Base-by-base conservation (phyloP, 2,888 invertebrate species). In the Prosopocoilus inquinatus region DNA sequence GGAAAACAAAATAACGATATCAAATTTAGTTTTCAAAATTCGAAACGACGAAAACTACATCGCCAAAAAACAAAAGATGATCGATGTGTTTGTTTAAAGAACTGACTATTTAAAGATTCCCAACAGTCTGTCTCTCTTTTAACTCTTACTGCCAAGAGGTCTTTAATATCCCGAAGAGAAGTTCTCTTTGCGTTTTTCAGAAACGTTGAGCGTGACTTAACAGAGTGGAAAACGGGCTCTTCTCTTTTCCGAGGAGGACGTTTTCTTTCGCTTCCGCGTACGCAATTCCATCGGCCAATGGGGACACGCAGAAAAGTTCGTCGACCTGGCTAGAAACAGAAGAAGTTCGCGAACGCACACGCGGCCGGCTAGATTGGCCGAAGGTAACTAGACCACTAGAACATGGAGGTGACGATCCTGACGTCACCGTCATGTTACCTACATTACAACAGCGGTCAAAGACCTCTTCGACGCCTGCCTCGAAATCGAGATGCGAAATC, bases 401-500 rank as follows among this genome's bases (percentile, higher is more conserved):
- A 75, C 72, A 75, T 74, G 70, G 70, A 75, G 75, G 75, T 75
- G 74, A 75, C 74, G 74, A 70, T 67, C 63, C 67, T 76, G 76
- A 75, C 76, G 76, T 76, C 75, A 75, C 72, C 64, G 66, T 70
- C 65, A 68, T 70, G 73, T 76, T 76, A 76, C 76, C 76, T 73
- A 74, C 72, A 74, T 74, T 70, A 66, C 70, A 66, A 57, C 50
- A 63, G 55, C 63, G 72, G 70, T 70, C 71, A 67, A 66, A 65
- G 71, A 73, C 72, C 71, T 69, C 62, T 59, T 53, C 53, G 50
- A n/a, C 48, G 55, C 55, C 63, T 63, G 55, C 55, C 63, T 63
- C 61, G 63, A 63, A 63, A 63, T 59, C 63, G 61, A 63, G 58
- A 63, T 59, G 53, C 48, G 48, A 53, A 53, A 53, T 48, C 41